phyloP scores from a whole-genome alignment of 1,140 invertebrate species.

The Papilio helenus region DNA sequence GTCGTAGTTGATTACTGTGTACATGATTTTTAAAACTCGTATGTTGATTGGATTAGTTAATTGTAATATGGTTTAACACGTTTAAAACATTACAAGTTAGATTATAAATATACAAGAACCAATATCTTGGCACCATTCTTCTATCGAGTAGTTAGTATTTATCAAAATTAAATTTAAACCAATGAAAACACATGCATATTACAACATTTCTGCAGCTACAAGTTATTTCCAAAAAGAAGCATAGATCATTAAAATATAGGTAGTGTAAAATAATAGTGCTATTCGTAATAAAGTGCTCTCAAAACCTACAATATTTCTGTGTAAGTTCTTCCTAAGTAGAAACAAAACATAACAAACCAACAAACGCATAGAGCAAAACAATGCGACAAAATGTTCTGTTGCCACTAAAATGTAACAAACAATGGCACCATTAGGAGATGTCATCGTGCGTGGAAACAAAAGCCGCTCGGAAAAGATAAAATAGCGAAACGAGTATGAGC shows the following conservation, averaged over 20 bases:
- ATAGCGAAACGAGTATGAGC: constrained; percentile 56
- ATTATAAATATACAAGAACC: too few species aligned
- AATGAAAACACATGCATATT: too few species aligned
- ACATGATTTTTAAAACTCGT: background rate
- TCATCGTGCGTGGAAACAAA: constrained; percentile 81
- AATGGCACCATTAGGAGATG: constrained; percentile 77
- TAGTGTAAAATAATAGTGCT: background rate
- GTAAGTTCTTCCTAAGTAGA: constrained; percentile 39
- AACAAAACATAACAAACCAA: constrained; percentile 34
- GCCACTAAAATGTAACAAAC: constrained; percentile 67
- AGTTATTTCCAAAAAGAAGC: background rate
- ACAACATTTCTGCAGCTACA: background rate
- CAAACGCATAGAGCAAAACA: constrained; percentile 25
- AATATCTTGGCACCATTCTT: too few species aligned
- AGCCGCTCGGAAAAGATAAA: constrained; percentile 74
- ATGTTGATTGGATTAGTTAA: too few species aligned
- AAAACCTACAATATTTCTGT: constrained; percentile 31
- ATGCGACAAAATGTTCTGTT: constrained; percentile 32
- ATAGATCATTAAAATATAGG: background rate
- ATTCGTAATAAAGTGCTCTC: background rate
- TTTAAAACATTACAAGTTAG: too few species aligned
- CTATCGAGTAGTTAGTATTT: too few species aligned
- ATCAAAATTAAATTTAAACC: background rate
- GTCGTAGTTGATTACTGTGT: constrained; percentile 46
- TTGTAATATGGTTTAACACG: too few species aligned